Evolutionary conservation across 1,140 invertebrate species (phyloP).

Genomic region (Bombus sylvicola): DNA sequence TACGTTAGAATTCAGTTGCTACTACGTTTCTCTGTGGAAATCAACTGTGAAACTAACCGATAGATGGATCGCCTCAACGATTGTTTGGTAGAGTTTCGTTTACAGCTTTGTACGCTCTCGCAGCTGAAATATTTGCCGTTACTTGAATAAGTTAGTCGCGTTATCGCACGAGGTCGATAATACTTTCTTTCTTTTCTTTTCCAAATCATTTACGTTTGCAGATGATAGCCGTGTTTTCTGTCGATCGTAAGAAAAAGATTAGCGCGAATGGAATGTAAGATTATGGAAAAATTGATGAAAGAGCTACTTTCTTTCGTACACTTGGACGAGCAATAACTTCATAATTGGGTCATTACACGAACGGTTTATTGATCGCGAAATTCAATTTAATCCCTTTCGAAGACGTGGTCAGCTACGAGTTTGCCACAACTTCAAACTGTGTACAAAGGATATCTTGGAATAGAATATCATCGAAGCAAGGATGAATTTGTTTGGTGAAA

Average conservation of each 20-base stretch:
- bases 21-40: constrained; percentile 17
- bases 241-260: not conserved
- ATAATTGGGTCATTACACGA: constrained; percentile 65
- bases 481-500: not conserved
- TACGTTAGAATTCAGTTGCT: constrained; percentile 8
- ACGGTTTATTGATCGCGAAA: constrained; percentile 58
- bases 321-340: constrained; percentile 55
- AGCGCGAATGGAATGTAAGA: not conserved
- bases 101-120: not conserved
- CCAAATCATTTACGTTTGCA: not conserved
- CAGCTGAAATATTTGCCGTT: not conserved
- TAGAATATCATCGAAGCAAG: not conserved
- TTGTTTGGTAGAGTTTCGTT: constrained; percentile 39
- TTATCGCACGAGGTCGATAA: too few relatives aligned
- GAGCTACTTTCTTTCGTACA: constrained; percentile 12
- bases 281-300: constrained; percentile 3
- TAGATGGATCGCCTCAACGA: constrained; percentile 20
- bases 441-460: constrained; percentile 28
- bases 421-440: constrained; percentile 21
- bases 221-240: too few relatives aligned
- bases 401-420: constrained; percentile 11
- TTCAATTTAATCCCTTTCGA: constrained; percentile 56
- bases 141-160: too few relatives aligned
- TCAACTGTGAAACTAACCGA: constrained; percentile 49
- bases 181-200: too few relatives aligned